These are phyloP conservation scores for Falco biarmicus DNA, from an alignment of 2,797 vertebrate genomes.

Conservation along the genomic window DNA sequence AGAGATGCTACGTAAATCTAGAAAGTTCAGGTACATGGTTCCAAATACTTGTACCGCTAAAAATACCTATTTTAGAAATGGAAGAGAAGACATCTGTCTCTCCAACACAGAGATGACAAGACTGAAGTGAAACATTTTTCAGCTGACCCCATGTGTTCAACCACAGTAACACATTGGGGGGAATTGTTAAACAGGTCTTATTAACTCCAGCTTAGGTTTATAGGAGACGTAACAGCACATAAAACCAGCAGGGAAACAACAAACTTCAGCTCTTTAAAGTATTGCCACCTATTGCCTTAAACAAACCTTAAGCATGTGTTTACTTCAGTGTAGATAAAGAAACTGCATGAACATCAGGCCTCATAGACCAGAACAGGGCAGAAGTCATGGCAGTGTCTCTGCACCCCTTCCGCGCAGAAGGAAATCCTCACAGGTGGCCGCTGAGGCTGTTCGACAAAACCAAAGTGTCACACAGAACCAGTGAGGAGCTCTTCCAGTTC, in stretches of 20 bases:
- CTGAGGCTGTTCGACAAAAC: background rate
- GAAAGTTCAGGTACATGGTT: background rate
- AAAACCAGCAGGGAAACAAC: background rate
- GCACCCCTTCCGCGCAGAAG: background rate
- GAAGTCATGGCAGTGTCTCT: background rate
- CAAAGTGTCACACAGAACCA: background rate
- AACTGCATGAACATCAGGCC: background rate
- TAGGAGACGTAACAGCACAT: background rate
- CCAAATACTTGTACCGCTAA: background rate
- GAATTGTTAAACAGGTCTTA: background rate
- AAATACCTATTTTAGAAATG: background rate
- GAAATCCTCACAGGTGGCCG: background rate
- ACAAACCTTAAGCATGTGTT: background rate
- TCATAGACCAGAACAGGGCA: background rate
- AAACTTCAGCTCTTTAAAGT: background rate
- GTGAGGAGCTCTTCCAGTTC: background rate
- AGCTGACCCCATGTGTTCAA: background rate
- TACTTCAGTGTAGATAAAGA: background rate
- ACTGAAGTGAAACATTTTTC: background rate
- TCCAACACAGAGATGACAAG: background rate
- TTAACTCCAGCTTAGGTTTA: background rate
- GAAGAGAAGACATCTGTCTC: background rate
- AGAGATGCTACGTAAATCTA: background rate
- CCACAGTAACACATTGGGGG: fast-evolving
- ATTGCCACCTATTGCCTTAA: background rate